Conservation (phyloP, 2,888 invertebrate genomes). For the Drosophila mercatorum region DNA sequence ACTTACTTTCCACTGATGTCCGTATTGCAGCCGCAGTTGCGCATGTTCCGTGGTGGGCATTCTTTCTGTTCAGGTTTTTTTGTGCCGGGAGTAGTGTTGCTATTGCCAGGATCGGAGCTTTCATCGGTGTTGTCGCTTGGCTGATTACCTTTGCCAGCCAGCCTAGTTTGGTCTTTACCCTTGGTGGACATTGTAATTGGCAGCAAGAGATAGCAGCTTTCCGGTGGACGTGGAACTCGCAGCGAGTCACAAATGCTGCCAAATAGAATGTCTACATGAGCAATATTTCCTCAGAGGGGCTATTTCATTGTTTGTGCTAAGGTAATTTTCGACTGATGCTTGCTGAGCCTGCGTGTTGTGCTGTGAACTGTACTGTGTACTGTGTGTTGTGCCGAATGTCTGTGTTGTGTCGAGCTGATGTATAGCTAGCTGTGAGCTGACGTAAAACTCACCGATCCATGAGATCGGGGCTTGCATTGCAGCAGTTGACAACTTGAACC, state of each 20-base stretch:
- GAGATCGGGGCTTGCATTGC: conserved; percentile 27
- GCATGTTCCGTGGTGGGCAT: not conserved
- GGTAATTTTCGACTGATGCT: not conserved
- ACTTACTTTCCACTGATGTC: conserved; percentile 26
- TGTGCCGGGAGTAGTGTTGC: not conserved
- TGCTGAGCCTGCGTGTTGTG: not conserved
- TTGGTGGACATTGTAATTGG: conserved; percentile 32
- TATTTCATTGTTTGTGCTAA: conserved; percentile 20
- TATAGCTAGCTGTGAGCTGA: conserved; percentile 23
- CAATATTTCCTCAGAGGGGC: conserved; percentile 12
- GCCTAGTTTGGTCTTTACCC: not conserved
- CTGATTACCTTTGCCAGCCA: not conserved
- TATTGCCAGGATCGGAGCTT: not conserved
- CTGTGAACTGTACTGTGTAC: conserved; percentile 17
- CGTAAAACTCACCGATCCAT: conserved; percentile 64
- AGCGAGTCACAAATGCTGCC: conserved; percentile 53
- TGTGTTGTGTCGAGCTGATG: not conserved
- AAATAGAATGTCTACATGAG: conserved; percentile 29
- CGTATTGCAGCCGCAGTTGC: conserved; percentile 52
- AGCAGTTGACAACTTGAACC: conserved; percentile 32
- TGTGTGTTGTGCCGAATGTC: conserved; percentile 4
- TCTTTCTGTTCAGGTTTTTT: not conserved
- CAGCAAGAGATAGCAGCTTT: conserved; percentile 33
- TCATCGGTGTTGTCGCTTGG: not conserved
- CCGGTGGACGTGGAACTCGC: conserved; percentile 38